phyloP scores from a whole-genome alignment of 64 coral and sea anemone species.

The Astreopora myriophthalma region DNA sequence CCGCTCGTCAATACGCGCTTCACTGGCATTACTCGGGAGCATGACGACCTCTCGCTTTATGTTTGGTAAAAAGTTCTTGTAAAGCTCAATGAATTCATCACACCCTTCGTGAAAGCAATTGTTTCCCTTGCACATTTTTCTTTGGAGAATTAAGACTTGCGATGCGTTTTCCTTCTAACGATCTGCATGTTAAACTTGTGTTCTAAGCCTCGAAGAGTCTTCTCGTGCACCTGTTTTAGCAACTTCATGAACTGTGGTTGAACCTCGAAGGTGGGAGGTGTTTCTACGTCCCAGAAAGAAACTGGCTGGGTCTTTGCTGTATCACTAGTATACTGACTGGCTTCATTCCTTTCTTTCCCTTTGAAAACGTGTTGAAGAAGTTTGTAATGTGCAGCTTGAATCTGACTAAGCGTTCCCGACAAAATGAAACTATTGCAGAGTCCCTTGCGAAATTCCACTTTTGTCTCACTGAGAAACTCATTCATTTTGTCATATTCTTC shows the following conservation, averaged over 20 bases:
- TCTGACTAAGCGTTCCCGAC: slow-evolving; percentile 23
- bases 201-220: background rate
- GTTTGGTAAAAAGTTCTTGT: background rate
- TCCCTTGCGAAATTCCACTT: background rate
- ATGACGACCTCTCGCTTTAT: background rate
- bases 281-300: no score
- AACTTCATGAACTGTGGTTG: slow-evolving; percentile 44
- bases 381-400: background rate
- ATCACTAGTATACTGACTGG: background rate
- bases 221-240: background rate
- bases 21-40: background rate
- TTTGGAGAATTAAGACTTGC: background rate
- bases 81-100: slow-evolving; percentile 32
- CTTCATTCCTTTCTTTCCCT: background rate
- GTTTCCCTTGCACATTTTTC: background rate
- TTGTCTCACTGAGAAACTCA: background rate
- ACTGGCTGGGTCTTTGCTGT: background rate
- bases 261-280: slow-evolving; percentile 6
- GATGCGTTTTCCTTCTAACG: background rate
- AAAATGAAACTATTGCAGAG: background rate
- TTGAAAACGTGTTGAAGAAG: background rate
- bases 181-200: background rate
- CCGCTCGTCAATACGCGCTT: background rate
- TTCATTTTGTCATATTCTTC: background rate
- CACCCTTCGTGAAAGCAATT: background rate